These are phyloP conservation scores for Serrognathus titanus DNA, from an alignment of 2,888 invertebrate species.

Conservation along the genomic window DNA sequence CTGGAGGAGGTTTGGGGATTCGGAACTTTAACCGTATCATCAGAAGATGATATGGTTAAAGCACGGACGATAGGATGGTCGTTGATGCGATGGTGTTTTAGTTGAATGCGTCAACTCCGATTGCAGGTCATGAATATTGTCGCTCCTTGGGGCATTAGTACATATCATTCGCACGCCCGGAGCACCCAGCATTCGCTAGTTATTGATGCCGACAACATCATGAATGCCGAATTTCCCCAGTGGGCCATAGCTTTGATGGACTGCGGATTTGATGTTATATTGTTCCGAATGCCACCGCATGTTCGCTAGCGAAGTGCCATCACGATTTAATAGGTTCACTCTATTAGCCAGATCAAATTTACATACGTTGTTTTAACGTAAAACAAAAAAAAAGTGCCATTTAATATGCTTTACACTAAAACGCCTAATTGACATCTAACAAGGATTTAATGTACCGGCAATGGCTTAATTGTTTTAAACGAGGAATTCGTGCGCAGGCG, in stretches of 20 bases:
- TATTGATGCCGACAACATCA: constrained; percentile 45
- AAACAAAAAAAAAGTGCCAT: too few relatives aligned
- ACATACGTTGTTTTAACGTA: too few relatives aligned
- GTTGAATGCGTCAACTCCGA: constrained; percentile 14
- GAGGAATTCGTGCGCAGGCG: too few relatives aligned
- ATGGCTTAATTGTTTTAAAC: too few relatives aligned
- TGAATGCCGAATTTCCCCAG: constrained; percentile 45
- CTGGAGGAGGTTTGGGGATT: too few relatives aligned
- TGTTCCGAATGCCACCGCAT: constrained; percentile 28
- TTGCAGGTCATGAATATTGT: constrained; percentile 30
- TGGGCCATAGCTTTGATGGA: constrained; percentile 43
- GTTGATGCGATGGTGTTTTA: not conserved
- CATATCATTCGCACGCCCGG: constrained; percentile 34
- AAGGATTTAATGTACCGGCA: too few relatives aligned
- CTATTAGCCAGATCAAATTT: too few relatives aligned
- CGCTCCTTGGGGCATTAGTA: constrained; percentile 38
- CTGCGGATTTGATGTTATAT: constrained; percentile 38
- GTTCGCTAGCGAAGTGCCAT: constrained; percentile 1
- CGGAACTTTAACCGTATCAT: too few relatives aligned
- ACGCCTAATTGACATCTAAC: too few relatives aligned
- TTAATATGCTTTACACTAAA: too few relatives aligned
- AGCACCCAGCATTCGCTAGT: constrained; percentile 33
- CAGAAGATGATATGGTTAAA: too few relatives aligned
- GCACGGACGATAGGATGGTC: too few relatives aligned
- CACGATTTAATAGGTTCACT: not conserved